Evolutionary conservation across 2,113 vertebrate genomes (phyloP).

Genomic region (Thalassoma bifasciatum): DNA sequence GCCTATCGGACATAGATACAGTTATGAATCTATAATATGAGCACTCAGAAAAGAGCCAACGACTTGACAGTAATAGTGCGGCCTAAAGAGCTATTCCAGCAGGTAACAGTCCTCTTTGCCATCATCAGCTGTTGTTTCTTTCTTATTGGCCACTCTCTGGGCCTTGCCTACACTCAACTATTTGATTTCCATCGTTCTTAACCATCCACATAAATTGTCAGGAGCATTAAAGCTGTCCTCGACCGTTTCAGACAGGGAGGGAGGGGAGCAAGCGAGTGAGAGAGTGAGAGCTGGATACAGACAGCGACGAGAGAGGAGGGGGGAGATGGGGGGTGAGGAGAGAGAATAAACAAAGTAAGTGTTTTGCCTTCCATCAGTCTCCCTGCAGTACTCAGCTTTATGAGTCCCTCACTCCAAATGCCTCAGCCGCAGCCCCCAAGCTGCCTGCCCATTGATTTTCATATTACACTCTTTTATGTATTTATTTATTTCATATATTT

Average conservation of each 20-base stretch:
- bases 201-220: conserved; percentile 84
- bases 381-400: conserved; percentile 81
- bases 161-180: conserved; percentile 82
- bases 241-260: conserved; percentile 70
- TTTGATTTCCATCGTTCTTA: conserved; percentile 83
- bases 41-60: conserved; percentile 69
- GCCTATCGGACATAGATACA: conserved; percentile 62
- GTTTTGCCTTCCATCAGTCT: conserved; percentile 83
- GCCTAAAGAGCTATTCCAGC: conserved; percentile 75
- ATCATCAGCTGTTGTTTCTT: conserved; percentile 80
- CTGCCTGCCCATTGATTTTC: conserved; percentile 83
- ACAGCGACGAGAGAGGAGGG: conserved; percentile 67
- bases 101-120: conserved; percentile 80
- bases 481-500: conserved; percentile 89
- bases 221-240: conserved; percentile 86
- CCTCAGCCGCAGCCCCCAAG: conserved; percentile 70
- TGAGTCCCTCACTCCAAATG: conserved; percentile 79
- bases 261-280: conserved; percentile 42
- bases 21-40: conserved; percentile 78
- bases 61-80: conserved; percentile 75
- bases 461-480: conserved; percentile 86
- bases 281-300: conserved; percentile 71
- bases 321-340: conserved; percentile 62
- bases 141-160: conserved; percentile 82
- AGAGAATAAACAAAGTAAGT: conserved; percentile 82